phyloP scores from a whole-genome alignment of 2,797 vertebrate genomes.

The Rhinatrema bivittatum region DNA sequence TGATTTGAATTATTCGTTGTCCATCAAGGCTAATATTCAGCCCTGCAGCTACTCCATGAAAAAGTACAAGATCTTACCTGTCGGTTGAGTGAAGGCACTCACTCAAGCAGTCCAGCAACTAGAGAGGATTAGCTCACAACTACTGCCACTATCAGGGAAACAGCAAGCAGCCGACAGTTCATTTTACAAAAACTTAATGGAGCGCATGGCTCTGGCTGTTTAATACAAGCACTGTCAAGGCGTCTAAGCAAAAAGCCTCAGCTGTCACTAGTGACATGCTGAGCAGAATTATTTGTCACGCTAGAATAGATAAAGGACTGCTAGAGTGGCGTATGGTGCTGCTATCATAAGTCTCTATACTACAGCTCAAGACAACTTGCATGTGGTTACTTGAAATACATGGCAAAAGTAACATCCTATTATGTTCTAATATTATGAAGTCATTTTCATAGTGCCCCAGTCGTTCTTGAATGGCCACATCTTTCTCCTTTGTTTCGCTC shows the following conservation, averaged over 20 bases:
- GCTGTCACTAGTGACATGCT: constrained; percentile 71
- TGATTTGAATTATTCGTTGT: constrained; percentile 7
- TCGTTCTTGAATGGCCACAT: not conserved
- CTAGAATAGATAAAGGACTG: constrained; percentile 58
- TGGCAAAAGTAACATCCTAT: not conserved
- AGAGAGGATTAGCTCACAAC: constrained; percentile 42
- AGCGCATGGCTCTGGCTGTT: constrained; percentile 71
- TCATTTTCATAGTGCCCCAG: not conserved
- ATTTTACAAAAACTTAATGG: constrained; percentile 84
- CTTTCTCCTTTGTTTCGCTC: not conserved
- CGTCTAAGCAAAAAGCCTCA: constrained; percentile 66
- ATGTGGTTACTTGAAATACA: not conserved
- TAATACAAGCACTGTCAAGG: constrained; percentile 76
- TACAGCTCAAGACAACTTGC: constrained; percentile 5
- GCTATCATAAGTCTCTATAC: constrained; percentile 21
- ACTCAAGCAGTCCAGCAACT: constrained; percentile 25
- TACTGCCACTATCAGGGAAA: constrained; percentile 42
- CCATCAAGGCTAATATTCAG: constrained; percentile 4
- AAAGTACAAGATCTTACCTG: constrained; percentile 15
- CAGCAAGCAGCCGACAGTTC: constrained; percentile 60
- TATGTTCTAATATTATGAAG: not conserved
- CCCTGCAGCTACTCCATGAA: constrained; percentile 5
- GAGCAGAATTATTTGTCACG: constrained; percentile 79
- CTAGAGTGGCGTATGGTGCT: constrained; percentile 33
- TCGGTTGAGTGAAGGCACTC: constrained; percentile 22